Evolutionary conservation across 2,888 invertebrate species (phyloP), one percentile per base, ranked within the genome.

Genomic region (Chrysolina americana): DNA sequence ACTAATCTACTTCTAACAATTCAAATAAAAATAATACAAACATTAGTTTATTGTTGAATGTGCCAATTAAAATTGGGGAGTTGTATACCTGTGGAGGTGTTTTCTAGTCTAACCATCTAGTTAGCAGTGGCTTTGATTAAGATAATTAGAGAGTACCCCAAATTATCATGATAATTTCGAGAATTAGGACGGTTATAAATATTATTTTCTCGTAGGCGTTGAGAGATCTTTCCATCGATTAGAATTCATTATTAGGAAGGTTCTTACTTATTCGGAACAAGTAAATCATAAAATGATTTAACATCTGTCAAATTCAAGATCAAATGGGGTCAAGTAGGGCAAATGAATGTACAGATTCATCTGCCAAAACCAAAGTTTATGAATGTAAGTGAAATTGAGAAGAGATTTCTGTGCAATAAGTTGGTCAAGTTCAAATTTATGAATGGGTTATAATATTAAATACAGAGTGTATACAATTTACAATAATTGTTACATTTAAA

Each of bases 241-340:
- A 13, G 11, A 44, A 44, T 44, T 44, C 44, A 44, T 44, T 44
- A 44, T 44, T 44, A 15, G 9, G 10, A 10, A 50, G 19, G 50
- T 50, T n/a, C 17, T 8, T 50, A 50, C 50, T 50, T 17, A 50
- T 50, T 50, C n/a, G 50, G 50, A 50, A 50, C 50, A 19, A 50
- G 50, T 19, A 17, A 50, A 50, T 50, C 10, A 50, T 9, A 17
- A 50, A 19, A 50, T 19, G 17, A 50, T 50, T 50, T 3, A 19
- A 50, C 50, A 19, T 17, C 50, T 50, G 50, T 50, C 50, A 19
- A 19, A 50, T 17, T 50, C 50, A 19, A 19, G 19, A 50, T 50
- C 19, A 19, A 50, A 19, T 50, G 50, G 19, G 50, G 50, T 17
- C 19, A 19, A 17, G 50, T 50, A 44, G 50, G 50, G 19, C 19